These are phyloP conservation scores for Apis florea DNA, from an alignment of 1,140 invertebrate species.

Conservation along the genomic window DNA sequence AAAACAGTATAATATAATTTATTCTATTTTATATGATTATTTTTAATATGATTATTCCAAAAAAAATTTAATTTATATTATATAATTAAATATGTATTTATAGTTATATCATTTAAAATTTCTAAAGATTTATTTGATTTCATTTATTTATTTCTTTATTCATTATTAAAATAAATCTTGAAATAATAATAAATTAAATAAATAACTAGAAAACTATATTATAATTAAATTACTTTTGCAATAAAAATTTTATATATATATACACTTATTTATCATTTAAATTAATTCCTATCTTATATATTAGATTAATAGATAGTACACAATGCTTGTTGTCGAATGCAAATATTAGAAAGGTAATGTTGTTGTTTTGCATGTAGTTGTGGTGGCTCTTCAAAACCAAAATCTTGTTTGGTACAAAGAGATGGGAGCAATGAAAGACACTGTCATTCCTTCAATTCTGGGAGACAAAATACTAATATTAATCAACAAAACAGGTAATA, in stretches of 20 bases:
- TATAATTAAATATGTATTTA: background rate
- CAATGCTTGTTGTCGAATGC: conserved; percentile 60
- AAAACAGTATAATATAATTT: background rate
- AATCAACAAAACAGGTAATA: conserved; percentile 82
- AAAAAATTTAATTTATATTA: background rate
- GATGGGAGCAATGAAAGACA: conserved; percentile 81
- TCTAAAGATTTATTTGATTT: background rate
- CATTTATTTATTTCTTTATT: background rate
- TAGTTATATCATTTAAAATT: background rate
- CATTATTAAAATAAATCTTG: background rate
- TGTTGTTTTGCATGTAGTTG: conserved; percentile 83
- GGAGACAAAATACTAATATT: conserved; percentile 79
- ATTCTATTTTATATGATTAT: background rate
- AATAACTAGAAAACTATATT: background rate
- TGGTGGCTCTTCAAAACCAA: conserved; percentile 86
- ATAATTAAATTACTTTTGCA: background rate
- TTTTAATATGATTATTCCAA: background rate
- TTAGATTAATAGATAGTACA: conserved; percentile 53
- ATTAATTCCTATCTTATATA: background rate
- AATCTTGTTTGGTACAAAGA: conserved; percentile 88
- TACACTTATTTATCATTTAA: conserved; percentile 24
- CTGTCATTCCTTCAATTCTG: conserved; percentile 80
- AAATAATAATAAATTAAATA: background rate
- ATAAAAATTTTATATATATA: conserved; percentile 23
- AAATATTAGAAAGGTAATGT: conserved; percentile 76